Base-by-base conservation (phyloP, 2,113 vertebrate genomes). In the Sinocyclocheilus maitianheensis region DNA sequence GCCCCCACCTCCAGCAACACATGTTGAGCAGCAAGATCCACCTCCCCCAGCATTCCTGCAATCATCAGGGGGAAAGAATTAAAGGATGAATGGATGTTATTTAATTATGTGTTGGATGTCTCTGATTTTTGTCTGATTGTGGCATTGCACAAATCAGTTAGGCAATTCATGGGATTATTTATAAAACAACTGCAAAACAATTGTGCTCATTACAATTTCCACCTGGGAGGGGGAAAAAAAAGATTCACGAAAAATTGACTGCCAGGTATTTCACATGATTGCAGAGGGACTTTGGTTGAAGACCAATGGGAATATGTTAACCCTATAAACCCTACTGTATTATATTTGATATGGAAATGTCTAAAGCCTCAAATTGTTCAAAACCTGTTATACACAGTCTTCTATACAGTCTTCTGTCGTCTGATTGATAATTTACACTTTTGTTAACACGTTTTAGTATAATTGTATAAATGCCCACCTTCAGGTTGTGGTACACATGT, bases 1-100 rank as follows among this genome's bases (percentile, higher is more conserved):
- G 89, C 0, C n/a, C 94, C 93, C 78, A 98, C 46, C 87, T 97
- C 96, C 0, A 94, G n/a, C 86, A 97, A 63, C 4, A 98, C 67
- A 4, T 98, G 96, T 72, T 99, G 97, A 0, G 97, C 96, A 0
- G 96, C 96, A 77, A 98, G 93, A 86, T 98, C 95, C 86, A 89
- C 92, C 86, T 96, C 94, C 1, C 96, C 95, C 1, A 99, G 93
- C 40, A 95, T 65, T 51, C 98, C 98, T 99, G 88, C 5, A 16
- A 43, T 14, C 5, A 67, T 46, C 75, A 76, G 7, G 84, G 77
- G 40, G 40, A 13, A 4, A 11, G 4, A 43, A 37, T 12, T 2
- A 74, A 40, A 55, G 43, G 40, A 14, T 51, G 51, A 84, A 12
- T 84, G 43, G 60, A 34, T 65, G 48, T 22, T 9, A 65, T 43